Conservation (phyloP, 2,797 vertebrate genomes). For the Molossus alvarezi region DNA sequence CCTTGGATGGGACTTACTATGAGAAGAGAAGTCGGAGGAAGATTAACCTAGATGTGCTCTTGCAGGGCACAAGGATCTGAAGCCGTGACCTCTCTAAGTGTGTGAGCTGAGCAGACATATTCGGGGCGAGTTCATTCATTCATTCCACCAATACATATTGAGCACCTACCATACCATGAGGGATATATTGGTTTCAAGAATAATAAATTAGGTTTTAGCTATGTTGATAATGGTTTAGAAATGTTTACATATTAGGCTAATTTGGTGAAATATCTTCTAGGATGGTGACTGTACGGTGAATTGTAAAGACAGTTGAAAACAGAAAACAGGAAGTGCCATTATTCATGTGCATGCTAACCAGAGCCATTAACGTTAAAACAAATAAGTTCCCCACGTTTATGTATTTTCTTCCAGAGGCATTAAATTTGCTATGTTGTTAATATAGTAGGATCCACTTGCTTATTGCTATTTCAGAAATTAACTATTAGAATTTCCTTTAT, state of each 20-base stretch:
- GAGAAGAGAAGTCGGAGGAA: background rate
- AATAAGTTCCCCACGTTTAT: background rate
- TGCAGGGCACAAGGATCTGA: background rate
- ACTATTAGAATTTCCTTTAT: background rate
- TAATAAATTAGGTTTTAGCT: background rate
- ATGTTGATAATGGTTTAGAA: conserved; percentile 7
- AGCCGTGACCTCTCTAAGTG: background rate
- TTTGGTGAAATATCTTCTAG: background rate
- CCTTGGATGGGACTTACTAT: background rate
- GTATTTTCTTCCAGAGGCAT: background rate
- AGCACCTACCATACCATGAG: background rate
- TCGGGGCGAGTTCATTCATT: conserved; percentile 3
- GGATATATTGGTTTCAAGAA: conserved; percentile 17
- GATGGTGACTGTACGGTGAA: background rate
- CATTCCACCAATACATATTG: background rate
- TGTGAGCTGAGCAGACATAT: background rate
- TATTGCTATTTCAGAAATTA: background rate
- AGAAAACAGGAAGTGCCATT: background rate
- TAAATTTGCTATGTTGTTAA: background rate
- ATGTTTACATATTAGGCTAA: background rate
- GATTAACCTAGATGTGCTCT: background rate
- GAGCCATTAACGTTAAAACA: background rate
- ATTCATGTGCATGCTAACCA: background rate
- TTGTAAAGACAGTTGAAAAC: background rate
- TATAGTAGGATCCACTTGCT: background rate